These are phyloP conservation scores for Hylaea fasciaria DNA, from an alignment of 2,888 invertebrate genomes.

Conservation along the genomic window DNA sequence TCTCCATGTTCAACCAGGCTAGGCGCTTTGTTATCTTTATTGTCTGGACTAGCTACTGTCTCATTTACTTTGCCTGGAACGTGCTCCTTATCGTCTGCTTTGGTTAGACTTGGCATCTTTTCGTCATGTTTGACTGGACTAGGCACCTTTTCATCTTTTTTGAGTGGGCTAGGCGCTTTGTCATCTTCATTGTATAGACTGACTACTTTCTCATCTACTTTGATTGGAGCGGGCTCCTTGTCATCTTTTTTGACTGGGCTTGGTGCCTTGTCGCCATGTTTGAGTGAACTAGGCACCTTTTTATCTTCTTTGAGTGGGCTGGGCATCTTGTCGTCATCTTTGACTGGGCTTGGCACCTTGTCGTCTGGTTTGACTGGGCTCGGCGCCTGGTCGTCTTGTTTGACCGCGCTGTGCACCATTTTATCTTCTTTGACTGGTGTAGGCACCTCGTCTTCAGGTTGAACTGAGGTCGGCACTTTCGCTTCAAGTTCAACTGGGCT, in stretches of 20 bases:
- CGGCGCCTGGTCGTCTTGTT: background rate
- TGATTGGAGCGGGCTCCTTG: constrained; percentile 11
- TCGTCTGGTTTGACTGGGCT: constrained; percentile 1
- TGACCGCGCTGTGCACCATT: constrained; percentile 14
- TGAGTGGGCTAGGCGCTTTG: constrained; percentile 11
- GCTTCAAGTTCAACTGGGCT: too few species aligned
- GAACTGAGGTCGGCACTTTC: too few species aligned
- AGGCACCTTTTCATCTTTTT: constrained; percentile 9
- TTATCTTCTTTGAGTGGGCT: constrained; percentile 13
- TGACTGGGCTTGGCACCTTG: background rate
- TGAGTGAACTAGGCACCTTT: constrained; percentile 4
- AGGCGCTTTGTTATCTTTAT: too few species aligned
- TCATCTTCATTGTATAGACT: constrained; percentile 10
- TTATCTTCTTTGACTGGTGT: background rate
- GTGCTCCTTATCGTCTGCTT: background rate
- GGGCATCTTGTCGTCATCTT: background rate
- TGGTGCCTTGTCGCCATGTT: constrained; percentile 7
- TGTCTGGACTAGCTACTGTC: constrained; percentile 10
- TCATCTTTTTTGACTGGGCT: constrained; percentile 12
- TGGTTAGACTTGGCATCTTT: constrained; percentile 1
- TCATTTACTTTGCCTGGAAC: background rate
- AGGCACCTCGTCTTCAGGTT: too few species aligned
- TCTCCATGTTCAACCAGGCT: too few species aligned
- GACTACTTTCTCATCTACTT: constrained; percentile 7
- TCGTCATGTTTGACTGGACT: constrained; percentile 16